phyloP scores from a whole-genome alignment of 2,888 invertebrate genomes.

The Pherbina coryleti region DNA sequence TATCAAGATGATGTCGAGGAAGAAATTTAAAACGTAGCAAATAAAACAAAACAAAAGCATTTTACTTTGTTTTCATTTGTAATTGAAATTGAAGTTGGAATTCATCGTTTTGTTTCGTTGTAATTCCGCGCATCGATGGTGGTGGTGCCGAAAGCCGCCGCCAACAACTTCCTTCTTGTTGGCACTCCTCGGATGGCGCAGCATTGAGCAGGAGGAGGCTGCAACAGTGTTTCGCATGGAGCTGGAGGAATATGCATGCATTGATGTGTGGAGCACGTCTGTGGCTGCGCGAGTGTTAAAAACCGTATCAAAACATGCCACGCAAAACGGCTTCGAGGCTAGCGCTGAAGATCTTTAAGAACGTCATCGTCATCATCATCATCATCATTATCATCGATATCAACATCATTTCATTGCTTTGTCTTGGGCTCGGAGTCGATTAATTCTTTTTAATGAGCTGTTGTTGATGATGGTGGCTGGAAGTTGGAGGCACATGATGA shows the following conservation, averaged over 20 bases:
- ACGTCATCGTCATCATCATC: neutral
- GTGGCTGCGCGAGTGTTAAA: constrained; percentile 38
- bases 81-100: constrained; percentile 42
- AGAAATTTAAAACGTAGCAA: neutral
- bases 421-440: neutral
- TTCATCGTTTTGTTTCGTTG: constrained; percentile 30
- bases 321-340: constrained; percentile 44
- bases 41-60: constrained; percentile 5
- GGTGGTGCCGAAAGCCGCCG: constrained; percentile 8
- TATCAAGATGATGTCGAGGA: neutral
- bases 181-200: constrained; percentile 4
- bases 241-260: neutral
- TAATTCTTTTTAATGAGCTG: neutral
- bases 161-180: constrained; percentile 24
- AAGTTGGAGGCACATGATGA: neutral
- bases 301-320: constrained; percentile 54
- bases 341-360: neutral
- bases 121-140: constrained; percentile 19
- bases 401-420: neutral
- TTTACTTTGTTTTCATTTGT: constrained; percentile 36
- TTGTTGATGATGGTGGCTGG: neutral
- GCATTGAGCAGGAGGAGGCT: neutral
- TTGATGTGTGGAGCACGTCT: neutral
- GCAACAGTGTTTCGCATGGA: constrained; percentile 9
- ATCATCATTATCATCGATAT: neutral